A percentile compares a stretch with the other conserved stretches of the same genome.
These are phyloP conservation scores for Poecilia latipinna DNA, from an alignment of 2,113 vertebrate species.

Conservation along the genomic window DNA sequence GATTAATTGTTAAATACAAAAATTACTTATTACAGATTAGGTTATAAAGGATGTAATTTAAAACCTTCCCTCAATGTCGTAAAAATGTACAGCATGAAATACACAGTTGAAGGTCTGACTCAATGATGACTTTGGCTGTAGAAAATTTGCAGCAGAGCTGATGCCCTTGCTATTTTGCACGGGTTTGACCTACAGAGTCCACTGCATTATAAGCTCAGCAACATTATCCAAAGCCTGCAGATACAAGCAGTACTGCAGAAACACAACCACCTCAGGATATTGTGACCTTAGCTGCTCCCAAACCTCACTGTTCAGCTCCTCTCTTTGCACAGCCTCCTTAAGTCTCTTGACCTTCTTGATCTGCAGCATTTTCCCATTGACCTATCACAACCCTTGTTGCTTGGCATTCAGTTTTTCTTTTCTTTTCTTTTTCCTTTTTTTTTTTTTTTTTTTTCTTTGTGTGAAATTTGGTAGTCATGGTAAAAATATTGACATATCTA, in stretches of 20 bases:
- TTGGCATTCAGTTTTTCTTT: neutral
- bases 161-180: conserved; percentile 54
- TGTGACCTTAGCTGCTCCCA: conserved; percentile 42
- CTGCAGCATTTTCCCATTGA: neutral
- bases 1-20: neutral
- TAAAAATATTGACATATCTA: conserved; percentile 23
- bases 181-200: conserved; percentile 40
- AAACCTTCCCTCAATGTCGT: neutral
- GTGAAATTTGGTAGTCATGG: conserved; percentile 16
- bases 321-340: neutral
- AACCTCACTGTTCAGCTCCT: conserved; percentile 1
- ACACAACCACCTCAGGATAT: conserved; percentile 33
- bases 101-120: neutral
- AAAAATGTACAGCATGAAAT: conserved; percentile 1
- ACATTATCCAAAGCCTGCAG: conserved; percentile 26
- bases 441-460: conserved; percentile 16
- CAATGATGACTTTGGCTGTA: conserved; percentile 11
- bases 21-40: too few relatives aligned
- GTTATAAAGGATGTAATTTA: too few relatives aligned
- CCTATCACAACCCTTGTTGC: conserved; percentile 11
- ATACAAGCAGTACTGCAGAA: conserved; percentile 40
- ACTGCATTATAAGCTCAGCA: conserved; percentile 51
- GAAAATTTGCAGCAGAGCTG: conserved; percentile 19
- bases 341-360: conserved; percentile 14
- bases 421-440: conserved; percentile 20